Conservation (phyloP, 2,797 vertebrate genomes). For the Threskiornis aethiopicus region DNA sequence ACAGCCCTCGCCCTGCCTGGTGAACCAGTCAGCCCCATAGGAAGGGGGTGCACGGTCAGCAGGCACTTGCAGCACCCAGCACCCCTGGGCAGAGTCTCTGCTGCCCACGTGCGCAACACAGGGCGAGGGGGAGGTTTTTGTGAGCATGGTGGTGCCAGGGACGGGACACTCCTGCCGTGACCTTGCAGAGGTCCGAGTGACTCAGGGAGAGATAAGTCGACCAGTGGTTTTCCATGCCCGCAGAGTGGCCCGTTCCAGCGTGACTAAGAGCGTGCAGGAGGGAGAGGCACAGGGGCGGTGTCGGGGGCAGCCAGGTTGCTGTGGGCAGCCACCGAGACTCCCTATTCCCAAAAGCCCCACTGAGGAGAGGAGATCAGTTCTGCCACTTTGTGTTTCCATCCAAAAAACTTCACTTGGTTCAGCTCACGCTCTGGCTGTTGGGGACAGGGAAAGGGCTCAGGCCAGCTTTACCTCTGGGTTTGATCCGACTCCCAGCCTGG, state of each 20-base stretch:
- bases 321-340: not conserved
- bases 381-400: not conserved
- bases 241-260: not conserved
- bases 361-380: not conserved
- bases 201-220: not conserved
- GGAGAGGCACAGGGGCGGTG: accelerated
- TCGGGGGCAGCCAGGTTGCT: not conserved
- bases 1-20: not conserved
- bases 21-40: not conserved
- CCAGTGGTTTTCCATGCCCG: not conserved
- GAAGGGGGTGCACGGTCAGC: accelerated
- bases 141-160: not conserved
- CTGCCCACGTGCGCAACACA: not conserved
- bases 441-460: not conserved
- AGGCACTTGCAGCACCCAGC: accelerated
- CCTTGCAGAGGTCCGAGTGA: not conserved
- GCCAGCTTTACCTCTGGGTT: not conserved
- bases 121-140: not conserved
- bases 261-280: not conserved
- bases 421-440: not conserved
- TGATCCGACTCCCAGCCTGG: not conserved
- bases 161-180: not conserved
- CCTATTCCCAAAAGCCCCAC: not conserved
- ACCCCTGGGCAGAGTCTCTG: not conserved
- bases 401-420: not conserved